These are phyloP conservation scores for Seladonia tumulorum DNA, from an alignment of 2,888 invertebrate species.

Conservation along the genomic window DNA sequence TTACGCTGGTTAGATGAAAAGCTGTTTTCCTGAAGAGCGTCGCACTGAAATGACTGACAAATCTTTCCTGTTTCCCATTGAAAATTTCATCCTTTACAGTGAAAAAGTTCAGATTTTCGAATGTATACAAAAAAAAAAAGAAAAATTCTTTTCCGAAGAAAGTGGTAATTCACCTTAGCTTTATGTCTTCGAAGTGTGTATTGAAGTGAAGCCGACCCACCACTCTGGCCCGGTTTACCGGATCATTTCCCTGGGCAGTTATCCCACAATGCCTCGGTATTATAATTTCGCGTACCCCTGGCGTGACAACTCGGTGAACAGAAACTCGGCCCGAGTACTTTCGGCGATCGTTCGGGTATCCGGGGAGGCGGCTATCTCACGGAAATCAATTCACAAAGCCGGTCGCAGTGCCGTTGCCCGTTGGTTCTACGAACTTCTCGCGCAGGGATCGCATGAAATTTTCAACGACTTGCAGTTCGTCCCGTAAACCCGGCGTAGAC, in stretches of 20 bases:
- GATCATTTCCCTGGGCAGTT: neutral
- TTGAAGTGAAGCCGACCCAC: neutral
- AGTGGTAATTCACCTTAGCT: too few relatives aligned
- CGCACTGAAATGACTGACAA: too few relatives aligned
- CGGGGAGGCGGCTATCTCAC: neutral
- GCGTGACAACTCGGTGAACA: neutral
- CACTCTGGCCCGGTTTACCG: neutral
- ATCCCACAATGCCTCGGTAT: neutral
- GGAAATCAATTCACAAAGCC: slow-evolving; percentile 9
- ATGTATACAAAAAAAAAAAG: too few relatives aligned
- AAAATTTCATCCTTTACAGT: too few relatives aligned
- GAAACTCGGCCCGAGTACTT: neutral
- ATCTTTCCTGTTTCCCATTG: neutral
- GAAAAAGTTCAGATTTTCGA: too few relatives aligned
- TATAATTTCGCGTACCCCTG: neutral
- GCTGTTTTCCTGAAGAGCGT: too few relatives aligned
- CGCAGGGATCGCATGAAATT: slow-evolving; percentile 3
- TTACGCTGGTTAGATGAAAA: too few relatives aligned
- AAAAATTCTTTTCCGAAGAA: neutral
- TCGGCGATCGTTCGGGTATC: neutral
- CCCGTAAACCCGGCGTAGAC: neutral
- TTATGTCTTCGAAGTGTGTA: too few relatives aligned
- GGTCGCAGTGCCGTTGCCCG: neutral
- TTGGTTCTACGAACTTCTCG: neutral
- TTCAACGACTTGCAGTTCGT: neutral